Conservation (phyloP, 2,888 invertebrate genomes). For the Rhabditophanes sp. region DNA sequence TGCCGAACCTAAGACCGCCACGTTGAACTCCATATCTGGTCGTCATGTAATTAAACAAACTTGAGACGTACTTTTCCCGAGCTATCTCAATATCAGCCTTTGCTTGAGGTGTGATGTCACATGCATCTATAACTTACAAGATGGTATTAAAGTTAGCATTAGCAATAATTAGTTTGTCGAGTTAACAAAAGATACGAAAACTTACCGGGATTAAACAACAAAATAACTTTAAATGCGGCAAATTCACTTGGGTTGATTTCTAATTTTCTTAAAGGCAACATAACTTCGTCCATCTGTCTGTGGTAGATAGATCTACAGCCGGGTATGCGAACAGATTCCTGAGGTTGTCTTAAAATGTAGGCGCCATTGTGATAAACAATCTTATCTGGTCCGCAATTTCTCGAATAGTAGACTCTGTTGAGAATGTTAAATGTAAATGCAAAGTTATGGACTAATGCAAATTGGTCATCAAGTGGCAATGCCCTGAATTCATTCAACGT, state of each 20-base stretch:
- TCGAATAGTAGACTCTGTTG: conserved; percentile 39
- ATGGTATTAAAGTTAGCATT: too few species aligned
- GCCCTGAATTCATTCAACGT: conserved; percentile 33
- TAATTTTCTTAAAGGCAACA: conserved; percentile 29
- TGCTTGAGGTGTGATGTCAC: conserved; percentile 27
- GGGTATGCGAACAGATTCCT: conserved; percentile 36
- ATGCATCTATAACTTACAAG: conserved; percentile 37
- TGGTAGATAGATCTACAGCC: conserved; percentile 42
- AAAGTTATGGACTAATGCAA: conserved; percentile 37
- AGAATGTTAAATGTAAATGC: conserved; percentile 42
- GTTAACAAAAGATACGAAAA: background rate
- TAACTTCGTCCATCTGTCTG: conserved; percentile 42
- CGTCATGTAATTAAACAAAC: conserved; percentile 31
- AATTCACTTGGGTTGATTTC: conserved; percentile 32
- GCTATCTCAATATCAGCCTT: conserved; percentile 32
- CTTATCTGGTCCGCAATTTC: conserved; percentile 41
- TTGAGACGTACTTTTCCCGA: conserved; percentile 36
- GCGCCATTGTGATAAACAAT: conserved; percentile 42
- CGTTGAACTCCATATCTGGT: conserved; percentile 9
- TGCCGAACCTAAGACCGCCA: conserved; percentile 20
- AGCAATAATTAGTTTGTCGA: too few species aligned
- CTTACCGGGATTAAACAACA: conserved; percentile 41
- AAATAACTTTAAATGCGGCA: conserved; percentile 38
- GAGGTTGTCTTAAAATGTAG: conserved; percentile 39
- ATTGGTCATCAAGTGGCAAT: conserved; percentile 17